phyloP scores from a whole-genome alignment of 92 coral and sea anemone species.

The Epizoanthus illoricatus region DNA sequence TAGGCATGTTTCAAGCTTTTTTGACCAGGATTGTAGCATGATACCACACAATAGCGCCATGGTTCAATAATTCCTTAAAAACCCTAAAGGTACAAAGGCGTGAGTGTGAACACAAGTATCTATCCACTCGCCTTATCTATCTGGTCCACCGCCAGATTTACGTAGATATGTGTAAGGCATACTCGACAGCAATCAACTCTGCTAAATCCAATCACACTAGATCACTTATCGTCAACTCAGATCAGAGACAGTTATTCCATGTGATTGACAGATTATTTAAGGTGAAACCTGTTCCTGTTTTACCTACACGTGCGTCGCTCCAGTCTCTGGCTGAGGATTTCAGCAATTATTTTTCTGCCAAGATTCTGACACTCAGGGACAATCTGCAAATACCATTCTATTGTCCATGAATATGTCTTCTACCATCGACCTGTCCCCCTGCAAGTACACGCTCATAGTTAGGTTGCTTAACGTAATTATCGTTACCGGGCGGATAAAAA shows the following conservation, averaged over 20 bases:
- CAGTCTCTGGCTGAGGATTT: background rate
- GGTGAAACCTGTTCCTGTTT: background rate
- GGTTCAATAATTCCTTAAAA: conserved; percentile 7
- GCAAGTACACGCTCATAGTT: too few species aligned
- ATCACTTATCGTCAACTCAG: conserved; percentile 22
- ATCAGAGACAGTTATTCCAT: conserved; percentile 39
- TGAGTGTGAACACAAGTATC: conserved; percentile 11
- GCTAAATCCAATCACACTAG: conserved; percentile 3
- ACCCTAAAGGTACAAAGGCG: background rate
- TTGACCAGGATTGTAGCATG: too few species aligned
- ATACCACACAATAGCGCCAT: background rate
- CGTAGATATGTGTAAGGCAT: conserved; percentile 21
- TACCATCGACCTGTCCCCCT: too few species aligned
- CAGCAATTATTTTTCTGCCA: too few species aligned
- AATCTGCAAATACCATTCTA: too few species aligned
- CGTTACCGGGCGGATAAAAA: too few species aligned
- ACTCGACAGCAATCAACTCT: conserved; percentile 19
- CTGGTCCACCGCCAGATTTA: conserved; percentile 12
- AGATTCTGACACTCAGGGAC: too few species aligned
- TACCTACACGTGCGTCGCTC: conserved; percentile 7
- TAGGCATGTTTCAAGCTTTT: too few species aligned
- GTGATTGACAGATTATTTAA: conserved; percentile 40
- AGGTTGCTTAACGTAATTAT: too few species aligned
- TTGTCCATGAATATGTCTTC: too few species aligned
- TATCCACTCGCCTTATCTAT: conserved; percentile 19